Base-by-base conservation (phyloP, 2,888 invertebrate species). In the Cistogaster globosa region DNA sequence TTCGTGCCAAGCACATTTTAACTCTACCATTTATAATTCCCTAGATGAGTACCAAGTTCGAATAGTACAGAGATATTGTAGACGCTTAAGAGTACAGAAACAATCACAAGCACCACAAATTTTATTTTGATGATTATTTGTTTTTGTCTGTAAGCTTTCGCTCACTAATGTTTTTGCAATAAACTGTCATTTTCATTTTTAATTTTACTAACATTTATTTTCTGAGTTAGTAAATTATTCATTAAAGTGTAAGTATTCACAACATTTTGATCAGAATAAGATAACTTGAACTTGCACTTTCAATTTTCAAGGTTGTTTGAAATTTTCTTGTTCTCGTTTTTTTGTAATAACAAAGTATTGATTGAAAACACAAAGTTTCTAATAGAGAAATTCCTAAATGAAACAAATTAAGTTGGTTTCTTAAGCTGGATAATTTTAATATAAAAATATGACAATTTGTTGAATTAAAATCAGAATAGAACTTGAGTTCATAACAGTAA, bases 391-490 rank as follows among this genome's bases (percentile, higher is more conserved):
- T 32, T 32, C 8, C 0, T 32, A 5, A 26, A 26, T 26, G 26
- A 26, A 26, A 26, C 26, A 26, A 26, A 26, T 4, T 26, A 57
- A 67, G 72, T 58, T 69, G 22, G 12, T 36, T 38, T 65, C 5
- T 63, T 20, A 36, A 48, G 16, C 4, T 36, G n/a, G 36, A 71
- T 65, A 60, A 12, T 51, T 74, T 80, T 77, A 32, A 7, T 86
- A 87, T 87, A 87, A 75, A 87, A 87, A 86, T 86, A 79, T 82
- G 86, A 48, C 71, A 84, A 78, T 80, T 83, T 55, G 26, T 65
- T 32, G 42, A 53, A 71, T 32, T 53, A 26, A 84, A 83, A 84
- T 76, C 86, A 87, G 77, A 86, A 86, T 83, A 83, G 81, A 84
- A 85, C 63, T 69, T 77, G 80, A 75, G 86, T 86, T 86, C 76